Evolutionary conservation across 1,140 invertebrate genomes (phyloP).

Genomic region (Drosophila seguyi): DNA sequence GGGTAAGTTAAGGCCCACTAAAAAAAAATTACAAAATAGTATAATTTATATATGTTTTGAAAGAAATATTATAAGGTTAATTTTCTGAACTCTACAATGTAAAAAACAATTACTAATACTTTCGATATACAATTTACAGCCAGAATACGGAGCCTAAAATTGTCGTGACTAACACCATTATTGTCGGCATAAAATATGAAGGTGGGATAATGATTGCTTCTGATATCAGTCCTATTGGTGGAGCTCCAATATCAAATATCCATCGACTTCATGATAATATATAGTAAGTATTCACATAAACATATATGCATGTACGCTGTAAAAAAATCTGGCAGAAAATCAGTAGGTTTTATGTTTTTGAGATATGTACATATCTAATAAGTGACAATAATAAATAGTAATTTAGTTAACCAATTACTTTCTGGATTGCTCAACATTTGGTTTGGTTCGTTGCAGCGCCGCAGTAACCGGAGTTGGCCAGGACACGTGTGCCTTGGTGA

Average conservation of each 20-base stretch:
- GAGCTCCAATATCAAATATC: background rate
- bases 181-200: background rate
- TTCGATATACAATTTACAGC: background rate
- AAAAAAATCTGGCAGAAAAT: background rate
- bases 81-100: too few relatives aligned
- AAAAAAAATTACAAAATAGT: background rate
- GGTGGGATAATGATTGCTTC: background rate
- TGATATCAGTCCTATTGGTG: background rate
- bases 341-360: background rate
- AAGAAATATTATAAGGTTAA: too few relatives aligned
- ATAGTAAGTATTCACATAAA: background rate
- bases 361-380: too few relatives aligned
- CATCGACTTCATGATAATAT: background rate
- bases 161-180: background rate
- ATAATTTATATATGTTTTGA: background rate
- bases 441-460: background rate
- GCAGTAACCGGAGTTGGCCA: background rate
- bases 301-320: background rate
- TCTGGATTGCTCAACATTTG: background rate
- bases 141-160: background rate
- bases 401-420: background rate
- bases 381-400: too few relatives aligned
- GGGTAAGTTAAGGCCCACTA: background rate
- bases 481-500: background rate
- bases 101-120: too few relatives aligned